Percentiles rank a stretch among this genome's conserved stretches.
These are phyloP conservation scores for Synanthedon formicaeformis DNA, from an alignment of 2,888 invertebrate species.

Conservation along the genomic window DNA sequence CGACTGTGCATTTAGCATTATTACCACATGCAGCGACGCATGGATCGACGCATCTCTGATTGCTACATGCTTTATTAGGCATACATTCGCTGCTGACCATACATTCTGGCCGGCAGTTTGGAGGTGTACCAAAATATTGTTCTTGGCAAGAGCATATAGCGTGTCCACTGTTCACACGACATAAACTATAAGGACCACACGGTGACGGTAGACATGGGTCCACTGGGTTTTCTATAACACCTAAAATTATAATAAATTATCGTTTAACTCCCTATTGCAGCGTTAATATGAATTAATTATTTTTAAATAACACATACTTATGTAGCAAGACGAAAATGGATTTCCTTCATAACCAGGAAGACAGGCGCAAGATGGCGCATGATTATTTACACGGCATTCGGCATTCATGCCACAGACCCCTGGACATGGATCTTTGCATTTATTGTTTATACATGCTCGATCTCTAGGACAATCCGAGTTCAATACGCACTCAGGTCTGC, in stretches of 20 bases:
- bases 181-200: constrained; percentile 85
- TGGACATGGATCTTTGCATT: constrained; percentile 86
- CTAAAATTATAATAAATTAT: constrained; percentile 31
- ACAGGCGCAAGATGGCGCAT: constrained; percentile 84
- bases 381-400: constrained; percentile 84
- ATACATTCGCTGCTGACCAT: constrained; percentile 86
- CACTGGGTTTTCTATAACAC: constrained; percentile 38
- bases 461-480: constrained; percentile 85
- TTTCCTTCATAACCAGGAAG: constrained; percentile 81
- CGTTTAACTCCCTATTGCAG: background rate
- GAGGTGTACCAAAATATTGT: constrained; percentile 83
- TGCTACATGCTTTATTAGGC: constrained; percentile 83
- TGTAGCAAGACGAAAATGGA: constrained; percentile 80
- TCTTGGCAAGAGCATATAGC: constrained; percentile 85
- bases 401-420: constrained; percentile 88
- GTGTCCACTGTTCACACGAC: constrained; percentile 77
- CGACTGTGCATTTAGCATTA: constrained; percentile 84
- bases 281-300: background rate
- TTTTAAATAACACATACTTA: constrained; percentile 33
- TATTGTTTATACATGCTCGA: constrained; percentile 84
- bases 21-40: constrained; percentile 86
- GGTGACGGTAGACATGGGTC: constrained; percentile 75
- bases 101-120: constrained; percentile 84
- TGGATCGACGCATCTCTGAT: constrained; percentile 84
- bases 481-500: constrained; percentile 89